A percentile compares a stretch with the other conserved stretches of the same genome.
These are phyloP conservation scores for Sericinus montela DNA, from an alignment of 2,888 invertebrate genomes.

Conservation along the genomic window DNA sequence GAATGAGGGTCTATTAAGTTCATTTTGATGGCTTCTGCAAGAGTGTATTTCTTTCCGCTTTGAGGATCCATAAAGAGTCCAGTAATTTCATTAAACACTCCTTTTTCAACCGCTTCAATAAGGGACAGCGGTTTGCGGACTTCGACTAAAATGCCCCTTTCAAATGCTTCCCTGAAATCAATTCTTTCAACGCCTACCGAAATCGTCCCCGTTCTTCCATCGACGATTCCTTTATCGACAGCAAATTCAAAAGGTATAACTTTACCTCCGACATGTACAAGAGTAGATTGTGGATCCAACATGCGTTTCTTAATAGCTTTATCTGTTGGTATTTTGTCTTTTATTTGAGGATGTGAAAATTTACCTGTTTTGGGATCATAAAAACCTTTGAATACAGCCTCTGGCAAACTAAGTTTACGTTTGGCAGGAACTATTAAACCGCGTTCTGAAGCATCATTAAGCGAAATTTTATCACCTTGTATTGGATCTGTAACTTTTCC, in stretches of 20 bases:
- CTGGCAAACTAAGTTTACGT: constrained; percentile 89
- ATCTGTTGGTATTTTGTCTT: constrained; percentile 88
- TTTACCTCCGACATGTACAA: constrained; percentile 90
- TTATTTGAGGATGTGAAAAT: constrained; percentile 88
- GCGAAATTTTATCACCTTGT: constrained; percentile 85
- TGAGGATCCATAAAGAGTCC: constrained; percentile 91
- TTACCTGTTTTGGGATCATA: constrained; percentile 92
- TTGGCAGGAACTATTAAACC: constrained; percentile 90
- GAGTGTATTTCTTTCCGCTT: constrained; percentile 86
- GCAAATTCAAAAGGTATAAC: constrained; percentile 91
- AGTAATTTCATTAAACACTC: constrained; percentile 87
- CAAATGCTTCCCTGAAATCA: constrained; percentile 91
- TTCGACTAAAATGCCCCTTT: constrained; percentile 89
- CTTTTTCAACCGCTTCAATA: constrained; percentile 89
- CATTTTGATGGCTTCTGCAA: constrained; percentile 89
- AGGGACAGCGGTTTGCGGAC: constrained; percentile 89
- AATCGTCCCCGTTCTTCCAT: constrained; percentile 86
- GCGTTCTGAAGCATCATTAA: constrained; percentile 90
- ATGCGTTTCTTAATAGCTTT: constrained; percentile 91
- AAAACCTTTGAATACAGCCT: constrained; percentile 94
- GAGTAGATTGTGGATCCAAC: constrained; percentile 91
- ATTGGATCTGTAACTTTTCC: constrained; percentile 89
- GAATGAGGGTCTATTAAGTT: constrained; percentile 91
- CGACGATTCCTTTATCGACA: constrained; percentile 86
- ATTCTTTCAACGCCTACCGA: constrained; percentile 81